These are phyloP conservation scores for Microcebus murinus DNA, from an alignment of 2,113 vertebrate species.

Conservation along the genomic window DNA sequence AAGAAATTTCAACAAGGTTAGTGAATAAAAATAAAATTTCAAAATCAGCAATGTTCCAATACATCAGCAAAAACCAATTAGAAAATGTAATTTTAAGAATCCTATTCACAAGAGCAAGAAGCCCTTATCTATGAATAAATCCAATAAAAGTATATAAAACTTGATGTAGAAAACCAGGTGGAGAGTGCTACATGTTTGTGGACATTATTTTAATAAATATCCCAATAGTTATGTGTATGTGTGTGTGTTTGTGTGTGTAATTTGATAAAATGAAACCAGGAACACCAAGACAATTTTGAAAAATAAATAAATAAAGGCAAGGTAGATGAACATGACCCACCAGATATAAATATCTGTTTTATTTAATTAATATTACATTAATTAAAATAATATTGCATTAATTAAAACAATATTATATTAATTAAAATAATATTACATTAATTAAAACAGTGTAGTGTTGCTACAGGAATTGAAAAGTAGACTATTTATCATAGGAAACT, in stretches of 20 bases:
- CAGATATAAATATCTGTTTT: neutral
- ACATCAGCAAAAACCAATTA: conserved; percentile 45
- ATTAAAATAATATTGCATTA: conserved; percentile 26
- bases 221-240: neutral
- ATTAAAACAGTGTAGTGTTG: neutral
- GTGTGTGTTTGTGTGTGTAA: neutral
- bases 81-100: conserved; percentile 63
- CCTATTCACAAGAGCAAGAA: conserved; percentile 23
- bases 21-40: conserved; percentile 56
- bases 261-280: neutral
- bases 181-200: neutral
- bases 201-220: conserved; percentile 19
- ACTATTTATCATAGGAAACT: neutral
- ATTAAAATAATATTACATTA: neutral
- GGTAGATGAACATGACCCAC: neutral
- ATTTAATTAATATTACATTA: neutral
- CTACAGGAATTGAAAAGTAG: neutral
- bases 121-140: conserved; percentile 20
- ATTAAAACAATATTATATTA: neutral
- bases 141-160: conserved; percentile 32
- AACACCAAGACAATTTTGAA: neutral
- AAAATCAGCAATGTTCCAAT: conserved; percentile 22
- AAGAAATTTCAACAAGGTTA: conserved; percentile 54
- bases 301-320: conserved; percentile 19
- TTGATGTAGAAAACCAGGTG: conserved; percentile 8